These are phyloP conservation scores for Rhadina sibilatrix DNA, from an alignment of 2,113 vertebrate genomes.

Conservation along the genomic window DNA sequence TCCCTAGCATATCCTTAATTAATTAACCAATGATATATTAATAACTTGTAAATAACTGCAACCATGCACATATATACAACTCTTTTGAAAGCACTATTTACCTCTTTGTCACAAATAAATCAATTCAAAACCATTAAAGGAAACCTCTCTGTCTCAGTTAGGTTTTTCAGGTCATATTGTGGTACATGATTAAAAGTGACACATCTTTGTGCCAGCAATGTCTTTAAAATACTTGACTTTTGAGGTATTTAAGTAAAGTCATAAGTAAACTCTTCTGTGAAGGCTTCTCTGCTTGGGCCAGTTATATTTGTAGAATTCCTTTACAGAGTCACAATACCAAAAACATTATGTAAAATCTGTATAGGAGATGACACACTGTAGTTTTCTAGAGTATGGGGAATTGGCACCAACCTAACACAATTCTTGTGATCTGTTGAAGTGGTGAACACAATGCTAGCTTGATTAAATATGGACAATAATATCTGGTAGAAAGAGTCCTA, in stretches of 20 bases:
- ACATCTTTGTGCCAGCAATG: not conserved
- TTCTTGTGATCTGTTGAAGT: no score
- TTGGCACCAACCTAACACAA: no score
- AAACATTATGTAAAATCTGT: no score
- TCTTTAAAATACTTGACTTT: not conserved
- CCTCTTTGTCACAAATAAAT: not conserved
- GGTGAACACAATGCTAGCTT: no score
- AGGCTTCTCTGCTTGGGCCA: no score
- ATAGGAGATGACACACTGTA: no score
- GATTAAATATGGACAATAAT: not conserved
- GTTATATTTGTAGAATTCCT: no score
- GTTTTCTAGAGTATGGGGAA: no score
- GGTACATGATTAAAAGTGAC: not conserved
- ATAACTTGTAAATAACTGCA: no score
- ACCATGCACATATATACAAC: not conserved
- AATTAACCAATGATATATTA: no score
- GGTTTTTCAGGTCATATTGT: not conserved
- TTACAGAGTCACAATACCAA: no score
- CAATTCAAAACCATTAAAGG: not conserved
- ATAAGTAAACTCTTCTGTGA: not conserved
- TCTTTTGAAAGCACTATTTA: not conserved
- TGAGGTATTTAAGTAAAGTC: not conserved
- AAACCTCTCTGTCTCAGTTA: not conserved
- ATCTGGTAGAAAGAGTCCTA: not conserved
- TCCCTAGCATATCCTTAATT: no score